A percentile compares a stretch with the other conserved stretches of the same genome.
Conservation (phyloP, 2,888 invertebrate species). For the Lithosia quadra region DNA sequence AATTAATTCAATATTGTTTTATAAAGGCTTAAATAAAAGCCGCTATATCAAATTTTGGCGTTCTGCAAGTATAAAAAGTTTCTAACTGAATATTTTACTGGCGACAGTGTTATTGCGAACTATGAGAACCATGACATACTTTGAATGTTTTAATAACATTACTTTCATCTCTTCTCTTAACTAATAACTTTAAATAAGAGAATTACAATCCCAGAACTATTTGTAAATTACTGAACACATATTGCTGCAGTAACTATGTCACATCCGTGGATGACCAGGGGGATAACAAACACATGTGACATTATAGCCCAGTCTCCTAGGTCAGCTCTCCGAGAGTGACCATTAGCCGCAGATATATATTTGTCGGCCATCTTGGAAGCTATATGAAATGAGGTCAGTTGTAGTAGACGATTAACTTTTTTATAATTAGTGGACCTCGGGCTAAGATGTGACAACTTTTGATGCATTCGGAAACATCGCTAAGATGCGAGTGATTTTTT, state of each 20-base stretch:
- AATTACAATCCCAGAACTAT: neutral
- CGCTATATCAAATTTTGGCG: no score
- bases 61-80: no score
- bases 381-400: conserved; percentile 3
- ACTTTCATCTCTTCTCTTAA: neutral
- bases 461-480: no score
- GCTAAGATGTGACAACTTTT: no score
- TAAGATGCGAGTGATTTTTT: no score
- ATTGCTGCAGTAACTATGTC: neutral
- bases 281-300: conserved; percentile 8
- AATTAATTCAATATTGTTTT: neutral
- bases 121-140: no score
- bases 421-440: no score
- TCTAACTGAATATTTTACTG: no score
- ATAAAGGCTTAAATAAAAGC: no score
- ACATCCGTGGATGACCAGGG: neutral
- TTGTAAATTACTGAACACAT: neutral
- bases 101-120: no score
- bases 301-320: conserved; percentile 7
- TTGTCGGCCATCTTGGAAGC: conserved; percentile 6
- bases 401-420: no score
- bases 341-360: conserved; percentile 15
- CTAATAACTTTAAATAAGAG: neutral
- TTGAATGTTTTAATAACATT: no score
- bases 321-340: conserved; percentile 14